phyloP scores from a whole-genome alignment of 1,140 invertebrate genomes.

The Elysia chlorotica region DNA sequence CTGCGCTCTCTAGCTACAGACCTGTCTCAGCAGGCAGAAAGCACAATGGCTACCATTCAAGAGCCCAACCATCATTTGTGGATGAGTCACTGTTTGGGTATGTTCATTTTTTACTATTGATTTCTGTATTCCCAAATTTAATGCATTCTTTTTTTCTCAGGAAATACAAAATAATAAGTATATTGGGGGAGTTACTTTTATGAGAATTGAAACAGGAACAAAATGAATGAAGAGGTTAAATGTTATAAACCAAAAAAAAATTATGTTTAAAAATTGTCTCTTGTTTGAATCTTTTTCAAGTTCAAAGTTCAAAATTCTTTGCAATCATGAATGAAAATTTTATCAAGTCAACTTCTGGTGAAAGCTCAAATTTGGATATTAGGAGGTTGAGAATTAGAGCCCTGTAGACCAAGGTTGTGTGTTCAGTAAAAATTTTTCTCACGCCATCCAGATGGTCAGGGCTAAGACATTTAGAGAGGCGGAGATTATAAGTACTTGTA shows the following conservation, averaged over 20 bases:
- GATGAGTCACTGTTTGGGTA: slow-evolving; percentile 19
- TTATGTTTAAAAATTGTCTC: neutral
- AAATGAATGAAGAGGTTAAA: neutral
- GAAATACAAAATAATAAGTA: neutral
- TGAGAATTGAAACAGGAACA: neutral
- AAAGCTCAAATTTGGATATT: too few relatives aligned
- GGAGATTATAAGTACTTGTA: too few relatives aligned
- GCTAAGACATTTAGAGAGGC: too few relatives aligned
- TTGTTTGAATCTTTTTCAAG: too few relatives aligned
- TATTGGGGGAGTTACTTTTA: neutral
- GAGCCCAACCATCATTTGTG: slow-evolving; percentile 4
- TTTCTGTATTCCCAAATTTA: neutral
- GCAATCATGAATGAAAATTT: too few relatives aligned
- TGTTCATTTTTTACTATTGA: neutral
- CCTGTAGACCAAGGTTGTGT: too few relatives aligned
- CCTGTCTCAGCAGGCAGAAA: neutral
- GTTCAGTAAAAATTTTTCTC: too few relatives aligned
- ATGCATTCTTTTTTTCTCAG: too few relatives aligned
- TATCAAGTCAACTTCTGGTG: too few relatives aligned
- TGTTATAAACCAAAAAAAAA: neutral
- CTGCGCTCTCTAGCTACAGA: slow-evolving; percentile 3
- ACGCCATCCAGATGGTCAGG: too few relatives aligned
- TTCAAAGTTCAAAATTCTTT: too few relatives aligned
- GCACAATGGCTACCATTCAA: slow-evolving; percentile 13
- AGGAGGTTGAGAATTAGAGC: too few relatives aligned